Evolutionary conservation across 2,888 invertebrate species (phyloP), one percentile per base, ranked within the genome.

Genomic region (Cartodere bifasciata): DNA sequence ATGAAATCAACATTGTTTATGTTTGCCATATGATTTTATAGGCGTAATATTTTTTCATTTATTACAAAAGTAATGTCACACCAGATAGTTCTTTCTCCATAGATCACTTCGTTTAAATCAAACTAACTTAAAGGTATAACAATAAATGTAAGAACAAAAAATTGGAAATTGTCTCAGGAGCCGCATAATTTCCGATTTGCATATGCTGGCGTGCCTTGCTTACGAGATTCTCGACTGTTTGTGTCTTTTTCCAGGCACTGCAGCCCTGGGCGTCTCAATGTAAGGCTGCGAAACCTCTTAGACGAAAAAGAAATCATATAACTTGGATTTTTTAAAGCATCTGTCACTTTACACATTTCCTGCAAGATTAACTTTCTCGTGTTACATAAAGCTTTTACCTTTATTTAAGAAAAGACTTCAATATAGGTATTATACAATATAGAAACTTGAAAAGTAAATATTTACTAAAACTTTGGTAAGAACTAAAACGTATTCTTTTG

Each of bases 131-230:
- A 11, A 23, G 11, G 24, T 37, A 38, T 37, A 42, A 43, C 42
- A 43, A 46, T 46, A 46, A 46, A 46, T 41, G 42, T 38, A 32
- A 37, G 41, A 36, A 42, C 45, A 44, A 46, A 45, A 42, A 40
- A 44, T 42, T 39, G 38, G 37, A 40, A 43, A 39, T 39, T 43
- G 46, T 34, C 43, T 29, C n/a, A 43, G 33, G 45, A 40, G 36
- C 37, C 36, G 40, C 47, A 42, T 45, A 47, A 42, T 42, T 46
- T 35, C 36, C 39, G 42, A 47, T 47, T 47, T 47, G 39, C 46
- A 47, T 47, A 45, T 43, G 42, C 38, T 36, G 38, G 36, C 37
- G 28, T 23, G 23, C 32, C 29, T 31, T 6, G 10, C 7, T 6
- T 7, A 10, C 10, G 11, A 5, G 24, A 23, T 12, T 10, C 10